phyloP scores from a whole-genome alignment of 2,888 invertebrate species.

The Platycheirus albimanus region DNA sequence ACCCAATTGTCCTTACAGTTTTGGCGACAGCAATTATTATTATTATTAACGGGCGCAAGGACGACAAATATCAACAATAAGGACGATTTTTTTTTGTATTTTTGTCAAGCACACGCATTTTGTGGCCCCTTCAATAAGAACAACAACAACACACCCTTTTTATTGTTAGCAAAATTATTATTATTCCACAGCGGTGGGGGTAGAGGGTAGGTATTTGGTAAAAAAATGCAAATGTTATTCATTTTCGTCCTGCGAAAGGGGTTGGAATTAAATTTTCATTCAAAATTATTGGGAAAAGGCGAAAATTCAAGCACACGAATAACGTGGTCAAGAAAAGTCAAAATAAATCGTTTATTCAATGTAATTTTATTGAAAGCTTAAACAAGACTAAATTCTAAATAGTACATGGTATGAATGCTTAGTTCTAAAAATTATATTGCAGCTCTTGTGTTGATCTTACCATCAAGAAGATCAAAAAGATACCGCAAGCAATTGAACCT shows the following conservation, averaged over 20 bases:
- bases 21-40: constrained; percentile 1
- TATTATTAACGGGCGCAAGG: constrained; percentile 18
- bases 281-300: constrained; percentile 21
- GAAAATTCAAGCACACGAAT: constrained; percentile 25
- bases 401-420: too few species aligned
- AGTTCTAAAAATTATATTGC: too few species aligned
- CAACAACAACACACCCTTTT: background rate
- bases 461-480: too few species aligned
- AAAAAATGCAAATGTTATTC: constrained; percentile 30
- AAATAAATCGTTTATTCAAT: too few species aligned
- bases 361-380: too few species aligned
- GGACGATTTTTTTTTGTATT: constrained; percentile 1
- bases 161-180: constrained; percentile 23
- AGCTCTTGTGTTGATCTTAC: too few species aligned
- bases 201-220: background rate
- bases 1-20: too few species aligned
- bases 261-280: constrained; percentile 42
- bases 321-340: too few species aligned
- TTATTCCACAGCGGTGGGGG: background rate
- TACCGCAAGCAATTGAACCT: too few species aligned
- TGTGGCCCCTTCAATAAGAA: background rate
- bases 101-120: constrained; percentile 6
- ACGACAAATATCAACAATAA: constrained; percentile 15
- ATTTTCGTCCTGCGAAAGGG: constrained; percentile 12
- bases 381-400: too few species aligned